A percentile compares a stretch with the other conserved stretches of the same genome.
Evolutionary conservation across 92 coral and sea anemone species (phyloP).

Genomic region (Umimayanthus kanabou): DNA sequence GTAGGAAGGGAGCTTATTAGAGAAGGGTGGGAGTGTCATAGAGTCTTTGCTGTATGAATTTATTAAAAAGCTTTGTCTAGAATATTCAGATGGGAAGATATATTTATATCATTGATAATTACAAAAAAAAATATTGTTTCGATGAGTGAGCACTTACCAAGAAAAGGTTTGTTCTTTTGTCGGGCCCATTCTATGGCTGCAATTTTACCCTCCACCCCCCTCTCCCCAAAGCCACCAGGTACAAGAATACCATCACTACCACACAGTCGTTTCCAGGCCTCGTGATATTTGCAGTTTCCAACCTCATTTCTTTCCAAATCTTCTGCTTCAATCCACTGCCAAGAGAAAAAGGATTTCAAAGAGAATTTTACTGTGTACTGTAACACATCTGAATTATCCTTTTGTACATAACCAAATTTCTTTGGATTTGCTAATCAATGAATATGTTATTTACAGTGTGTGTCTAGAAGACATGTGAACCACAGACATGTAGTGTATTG

Average conservation of each 20-base stretch:
- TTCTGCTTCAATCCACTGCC: slow-evolving; percentile 63
- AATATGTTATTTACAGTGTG: too few species aligned
- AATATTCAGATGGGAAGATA: too few species aligned
- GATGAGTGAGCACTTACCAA: slow-evolving; percentile 60
- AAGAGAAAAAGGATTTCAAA: background rate
- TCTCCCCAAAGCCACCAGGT: slow-evolving; percentile 97
- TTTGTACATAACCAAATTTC: background rate
- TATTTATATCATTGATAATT: too few species aligned
- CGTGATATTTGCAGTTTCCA: slow-evolving; percentile 33
- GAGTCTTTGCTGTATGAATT: too few species aligned
- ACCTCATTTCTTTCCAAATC: slow-evolving; percentile 29
- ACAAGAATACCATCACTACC: slow-evolving; percentile 79
- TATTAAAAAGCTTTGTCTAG: background rate
- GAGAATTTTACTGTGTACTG: background rate
- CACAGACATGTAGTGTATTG: too few species aligned
- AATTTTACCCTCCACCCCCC: slow-evolving; percentile 95
- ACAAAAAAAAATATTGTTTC: too few species aligned
- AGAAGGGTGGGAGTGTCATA: too few species aligned
- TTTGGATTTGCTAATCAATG: background rate
- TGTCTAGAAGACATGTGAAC: too few species aligned
- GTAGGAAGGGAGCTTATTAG: too few species aligned
- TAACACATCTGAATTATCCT: background rate
- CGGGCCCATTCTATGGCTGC: slow-evolving; percentile 97
- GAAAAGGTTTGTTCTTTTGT: slow-evolving; percentile 75
- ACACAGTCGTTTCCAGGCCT: slow-evolving; percentile 41